Conservation (phyloP, 2,888 invertebrate genomes). For the Athalia rosae region DNA sequence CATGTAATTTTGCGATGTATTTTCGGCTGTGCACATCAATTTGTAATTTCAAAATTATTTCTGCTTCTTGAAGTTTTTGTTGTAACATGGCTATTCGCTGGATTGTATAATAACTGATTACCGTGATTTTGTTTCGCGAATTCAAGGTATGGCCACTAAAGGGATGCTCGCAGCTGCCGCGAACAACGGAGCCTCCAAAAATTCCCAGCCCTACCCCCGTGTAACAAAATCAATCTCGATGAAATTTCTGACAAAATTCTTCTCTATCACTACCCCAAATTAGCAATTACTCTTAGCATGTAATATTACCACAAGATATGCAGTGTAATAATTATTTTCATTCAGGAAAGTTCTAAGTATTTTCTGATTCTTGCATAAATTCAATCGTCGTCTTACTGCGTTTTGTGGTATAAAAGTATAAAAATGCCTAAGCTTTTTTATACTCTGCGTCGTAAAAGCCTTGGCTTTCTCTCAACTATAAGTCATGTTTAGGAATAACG, state of each 20-base stretch:
- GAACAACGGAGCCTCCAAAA: conserved; percentile 53
- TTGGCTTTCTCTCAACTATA: conserved; percentile 2
- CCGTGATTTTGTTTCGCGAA: background rate
- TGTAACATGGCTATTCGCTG: too few relatives aligned
- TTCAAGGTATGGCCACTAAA: conserved; percentile 68
- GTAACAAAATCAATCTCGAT: conserved; percentile 19
- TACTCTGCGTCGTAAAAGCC: background rate
- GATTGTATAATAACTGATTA: background rate
- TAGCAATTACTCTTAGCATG: background rate
- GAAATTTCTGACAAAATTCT: conserved; percentile 6
- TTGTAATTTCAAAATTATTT: too few relatives aligned
- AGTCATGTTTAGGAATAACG: conserved; percentile 6
- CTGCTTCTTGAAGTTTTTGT: too few relatives aligned
- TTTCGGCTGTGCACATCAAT: too few relatives aligned
- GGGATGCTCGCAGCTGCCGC: conserved; percentile 52
- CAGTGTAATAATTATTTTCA: background rate
- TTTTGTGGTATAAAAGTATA: background rate
- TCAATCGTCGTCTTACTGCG: conserved; percentile 1
- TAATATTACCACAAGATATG: background rate
- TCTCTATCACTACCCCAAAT: background rate
- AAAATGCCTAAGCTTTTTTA: background rate
- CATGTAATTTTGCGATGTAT: too few relatives aligned
- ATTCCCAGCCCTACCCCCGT: conserved; percentile 47
- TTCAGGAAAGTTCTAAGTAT: background rate
- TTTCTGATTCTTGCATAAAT: background rate